phyloP scores from a whole-genome alignment of 2,113 vertebrate species.

The Capreolus pygargus region DNA sequence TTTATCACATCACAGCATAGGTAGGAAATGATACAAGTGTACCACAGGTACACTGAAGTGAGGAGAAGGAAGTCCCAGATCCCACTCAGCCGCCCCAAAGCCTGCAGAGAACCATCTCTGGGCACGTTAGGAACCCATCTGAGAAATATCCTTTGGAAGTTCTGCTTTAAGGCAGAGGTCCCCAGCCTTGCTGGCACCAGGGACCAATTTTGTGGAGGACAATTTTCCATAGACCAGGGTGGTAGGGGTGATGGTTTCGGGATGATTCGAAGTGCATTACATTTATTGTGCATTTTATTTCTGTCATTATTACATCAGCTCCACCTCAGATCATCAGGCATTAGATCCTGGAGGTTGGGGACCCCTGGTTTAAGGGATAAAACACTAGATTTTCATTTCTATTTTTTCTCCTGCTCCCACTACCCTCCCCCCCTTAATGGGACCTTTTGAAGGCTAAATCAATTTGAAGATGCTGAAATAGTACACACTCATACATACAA shows the following conservation, averaged over 20 bases:
- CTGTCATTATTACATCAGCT: neutral
- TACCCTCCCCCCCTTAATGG: neutral
- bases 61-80: neutral
- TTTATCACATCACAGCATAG: neutral
- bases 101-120: neutral
- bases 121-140: neutral
- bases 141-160: neutral
- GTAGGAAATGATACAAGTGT: neutral
- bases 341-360: neutral
- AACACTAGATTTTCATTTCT: neutral
- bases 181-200: neutral
- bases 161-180: neutral
- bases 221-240: neutral
- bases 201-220: neutral
- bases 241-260: neutral
- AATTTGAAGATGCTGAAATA: slow-evolving; percentile 11
- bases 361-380: neutral
- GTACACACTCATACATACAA: neutral
- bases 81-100: neutral
- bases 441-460: neutral
- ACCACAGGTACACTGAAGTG: neutral
- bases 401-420: neutral
- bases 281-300: neutral
- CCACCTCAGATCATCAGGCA: neutral
- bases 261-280: neutral